Evolutionary conservation across 2,113 vertebrate genomes (phyloP).

Genomic region (Myrmophylax atrothorax): DNA sequence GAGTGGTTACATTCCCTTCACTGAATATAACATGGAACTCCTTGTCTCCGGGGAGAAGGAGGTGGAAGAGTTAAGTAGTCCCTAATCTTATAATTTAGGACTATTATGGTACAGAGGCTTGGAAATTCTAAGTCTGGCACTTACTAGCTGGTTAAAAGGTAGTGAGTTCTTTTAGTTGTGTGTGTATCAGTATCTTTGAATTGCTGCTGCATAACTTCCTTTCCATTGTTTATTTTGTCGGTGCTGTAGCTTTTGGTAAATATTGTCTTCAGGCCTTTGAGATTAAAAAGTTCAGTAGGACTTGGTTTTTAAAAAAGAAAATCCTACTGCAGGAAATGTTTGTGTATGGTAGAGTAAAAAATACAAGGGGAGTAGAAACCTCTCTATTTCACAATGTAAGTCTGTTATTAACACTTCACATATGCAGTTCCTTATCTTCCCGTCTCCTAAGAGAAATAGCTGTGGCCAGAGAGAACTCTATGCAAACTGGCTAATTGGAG

Average conservation of each 20-base stretch:
- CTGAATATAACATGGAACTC: background rate
- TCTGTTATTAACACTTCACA: background rate
- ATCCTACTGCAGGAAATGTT: background rate
- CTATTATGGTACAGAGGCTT: background rate
- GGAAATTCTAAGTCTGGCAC: background rate
- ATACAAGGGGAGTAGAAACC: background rate
- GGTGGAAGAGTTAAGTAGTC: background rate
- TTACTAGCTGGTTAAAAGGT: background rate
- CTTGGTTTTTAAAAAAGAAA: background rate
- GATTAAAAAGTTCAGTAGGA: background rate
- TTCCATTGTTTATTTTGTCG: background rate
- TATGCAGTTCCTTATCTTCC: background rate
- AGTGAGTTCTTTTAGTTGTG: background rate
- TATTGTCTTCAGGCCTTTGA: background rate
- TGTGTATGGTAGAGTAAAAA: background rate
- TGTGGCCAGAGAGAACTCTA: background rate
- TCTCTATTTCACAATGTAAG: background rate
- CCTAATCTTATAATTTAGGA: background rate
- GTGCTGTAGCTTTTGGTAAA: background rate
- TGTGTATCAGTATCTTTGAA: background rate
- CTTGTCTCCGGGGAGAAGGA: background rate
- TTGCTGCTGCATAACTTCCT: background rate
- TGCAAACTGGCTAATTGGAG: background rate
- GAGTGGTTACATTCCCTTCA: background rate
- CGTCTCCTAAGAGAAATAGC: background rate